A percentile compares a stretch with the other conserved stretches of the same genome.
phyloP scores from a whole-genome alignment of 2,797 vertebrate genomes.

The Lagothrix lagotricha region DNA sequence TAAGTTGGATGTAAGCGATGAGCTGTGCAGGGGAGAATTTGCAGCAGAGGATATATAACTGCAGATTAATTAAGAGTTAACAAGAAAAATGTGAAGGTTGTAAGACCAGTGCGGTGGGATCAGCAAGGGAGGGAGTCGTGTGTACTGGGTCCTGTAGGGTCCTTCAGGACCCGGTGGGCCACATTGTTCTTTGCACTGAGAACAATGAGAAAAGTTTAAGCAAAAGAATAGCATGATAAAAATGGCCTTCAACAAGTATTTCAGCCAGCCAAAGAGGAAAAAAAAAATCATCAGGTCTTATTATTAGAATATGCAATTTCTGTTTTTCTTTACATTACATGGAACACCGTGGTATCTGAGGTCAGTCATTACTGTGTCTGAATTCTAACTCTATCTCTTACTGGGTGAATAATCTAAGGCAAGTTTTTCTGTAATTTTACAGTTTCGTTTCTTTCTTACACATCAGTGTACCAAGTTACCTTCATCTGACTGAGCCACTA shows the following conservation, averaged over 20 bases:
- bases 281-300: background rate
- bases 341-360: rapidly evolving
- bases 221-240: background rate
- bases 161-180: rapidly evolving
- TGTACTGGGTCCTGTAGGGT: background rate
- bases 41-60: background rate
- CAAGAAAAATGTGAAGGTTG: rapidly evolving
- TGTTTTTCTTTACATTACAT: rapidly evolving
- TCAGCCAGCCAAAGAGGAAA: background rate
- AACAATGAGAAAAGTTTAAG: background rate
- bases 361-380: rapidly evolving
- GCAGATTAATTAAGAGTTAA: background rate
- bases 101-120: rapidly evolving
- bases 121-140: rapidly evolving
- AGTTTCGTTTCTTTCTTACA: background rate
- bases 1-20: rapidly evolving
- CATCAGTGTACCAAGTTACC: background rate
- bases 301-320: no score
- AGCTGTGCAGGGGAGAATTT: rapidly evolving
- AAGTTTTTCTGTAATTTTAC: background rate
- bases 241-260: background rate
- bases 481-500: background rate
- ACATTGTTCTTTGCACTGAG: background rate
- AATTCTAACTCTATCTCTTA: background rate
- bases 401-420: no score